Evolutionary conservation across 2,113 vertebrate genomes (phyloP).

Genomic region (Trematocara nigrifrons): DNA sequence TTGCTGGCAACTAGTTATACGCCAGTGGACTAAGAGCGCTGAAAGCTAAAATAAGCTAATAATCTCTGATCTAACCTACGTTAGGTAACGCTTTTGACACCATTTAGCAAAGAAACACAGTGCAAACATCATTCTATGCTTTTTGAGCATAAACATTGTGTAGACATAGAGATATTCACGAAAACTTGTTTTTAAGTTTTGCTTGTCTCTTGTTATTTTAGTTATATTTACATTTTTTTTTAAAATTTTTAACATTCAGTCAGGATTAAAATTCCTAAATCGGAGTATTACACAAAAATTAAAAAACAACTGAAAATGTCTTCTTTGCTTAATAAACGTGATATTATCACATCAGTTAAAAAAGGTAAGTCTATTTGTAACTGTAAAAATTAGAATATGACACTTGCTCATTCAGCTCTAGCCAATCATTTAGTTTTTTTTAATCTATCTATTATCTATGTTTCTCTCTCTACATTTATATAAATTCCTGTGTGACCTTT

Average conservation of each 20-base stretch:
- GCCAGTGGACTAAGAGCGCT: accelerated
- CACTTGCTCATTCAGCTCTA: background rate
- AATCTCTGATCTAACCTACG: background rate
- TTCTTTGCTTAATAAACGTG: accelerated
- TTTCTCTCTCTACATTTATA: background rate
- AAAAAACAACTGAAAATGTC: background rate
- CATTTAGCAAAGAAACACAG: background rate
- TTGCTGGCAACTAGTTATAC: accelerated
- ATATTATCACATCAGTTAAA: background rate
- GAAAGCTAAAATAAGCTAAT: background rate
- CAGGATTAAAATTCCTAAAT: background rate
- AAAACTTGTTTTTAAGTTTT: background rate
- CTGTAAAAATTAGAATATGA: background rate
- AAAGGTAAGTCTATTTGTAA: background rate
- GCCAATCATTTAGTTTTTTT: background rate
- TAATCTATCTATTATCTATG: accelerated
- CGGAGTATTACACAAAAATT: background rate
- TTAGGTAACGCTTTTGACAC: background rate
- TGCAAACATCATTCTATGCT: background rate
- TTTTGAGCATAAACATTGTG: background rate
- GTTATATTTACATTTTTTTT: background rate
- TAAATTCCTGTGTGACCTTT: conserved; percentile 9
- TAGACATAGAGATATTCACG: accelerated
- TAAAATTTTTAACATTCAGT: background rate
- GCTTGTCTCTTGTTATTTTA: background rate